Evolutionary conservation across 92 coral and sea anemone species (phyloP).

Genomic region (Porites rus): DNA sequence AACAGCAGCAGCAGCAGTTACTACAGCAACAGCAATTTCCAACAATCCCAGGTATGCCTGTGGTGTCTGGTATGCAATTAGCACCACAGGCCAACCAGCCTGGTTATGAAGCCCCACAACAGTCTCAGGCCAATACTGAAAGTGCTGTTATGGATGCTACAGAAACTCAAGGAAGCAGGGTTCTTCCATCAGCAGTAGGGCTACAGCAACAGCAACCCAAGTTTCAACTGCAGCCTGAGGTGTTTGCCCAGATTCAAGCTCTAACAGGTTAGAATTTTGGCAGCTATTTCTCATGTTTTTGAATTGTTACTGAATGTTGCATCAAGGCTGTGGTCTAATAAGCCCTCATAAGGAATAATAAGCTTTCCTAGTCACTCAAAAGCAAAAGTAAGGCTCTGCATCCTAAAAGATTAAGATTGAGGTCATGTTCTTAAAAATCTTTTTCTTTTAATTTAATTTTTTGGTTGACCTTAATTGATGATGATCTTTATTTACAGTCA

Average conservation of each 20-base stretch:
- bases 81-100: slow-evolving; percentile 51
- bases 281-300: too few species aligned
- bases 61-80: slow-evolving; percentile 29
- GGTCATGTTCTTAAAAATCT: too few species aligned
- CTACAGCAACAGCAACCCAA: slow-evolving; percentile 59
- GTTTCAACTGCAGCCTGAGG: slow-evolving; percentile 95
- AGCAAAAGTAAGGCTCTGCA: too few species aligned
- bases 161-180: slow-evolving; percentile 35
- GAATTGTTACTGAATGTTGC: neutral
- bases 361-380: too few species aligned
- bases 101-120: slow-evolving; percentile 39
- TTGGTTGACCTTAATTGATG: too few species aligned
- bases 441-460: too few species aligned
- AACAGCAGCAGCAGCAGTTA: slow-evolving; percentile 81
- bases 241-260: slow-evolving; percentile 97
- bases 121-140: slow-evolving; percentile 29
- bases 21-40: slow-evolving; percentile 63
- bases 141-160: slow-evolving; percentile 8
- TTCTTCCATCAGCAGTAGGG: slow-evolving; percentile 5
- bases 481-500: too few species aligned
- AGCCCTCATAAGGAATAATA: too few species aligned
- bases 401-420: too few species aligned
- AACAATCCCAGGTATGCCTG: slow-evolving; percentile 31
- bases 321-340: too few species aligned
- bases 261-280: slow-evolving; percentile 75